A percentile compares a stretch with the other conserved stretches of the same genome.
These are phyloP conservation scores for Melanotaenia maccullochi DNA, from an alignment of 2,797 vertebrate species.

Conservation along the genomic window DNA sequence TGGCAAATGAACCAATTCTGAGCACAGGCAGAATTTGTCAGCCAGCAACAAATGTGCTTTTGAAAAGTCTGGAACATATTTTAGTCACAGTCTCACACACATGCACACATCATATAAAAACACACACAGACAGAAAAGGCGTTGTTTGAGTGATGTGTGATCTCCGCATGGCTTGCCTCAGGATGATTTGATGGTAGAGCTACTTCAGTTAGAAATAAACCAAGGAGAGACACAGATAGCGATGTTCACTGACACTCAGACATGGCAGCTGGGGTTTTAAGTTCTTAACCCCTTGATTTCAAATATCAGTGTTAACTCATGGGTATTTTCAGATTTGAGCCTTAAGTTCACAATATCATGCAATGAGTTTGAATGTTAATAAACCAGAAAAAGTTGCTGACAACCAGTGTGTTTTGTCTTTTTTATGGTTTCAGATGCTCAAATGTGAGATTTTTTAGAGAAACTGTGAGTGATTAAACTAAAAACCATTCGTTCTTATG, in stretches of 20 bases:
- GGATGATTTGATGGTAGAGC: slow-evolving; percentile 36
- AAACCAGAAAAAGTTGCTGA: too few relatives aligned
- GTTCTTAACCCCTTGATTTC: slow-evolving; percentile 28
- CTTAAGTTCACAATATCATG: not conserved
- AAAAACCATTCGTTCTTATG: too few relatives aligned
- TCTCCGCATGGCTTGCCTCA: slow-evolving; percentile 45
- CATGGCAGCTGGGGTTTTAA: slow-evolving; percentile 27
- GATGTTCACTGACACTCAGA: slow-evolving; percentile 28
- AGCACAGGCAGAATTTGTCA: slow-evolving; percentile 59
- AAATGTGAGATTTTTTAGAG: too few relatives aligned
- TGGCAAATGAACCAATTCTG: slow-evolving; percentile 60
- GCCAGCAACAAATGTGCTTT: slow-evolving; percentile 60
- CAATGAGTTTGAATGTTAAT: too few relatives aligned
- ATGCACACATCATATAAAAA: slow-evolving; percentile 25
- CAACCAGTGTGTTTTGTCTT: too few relatives aligned
- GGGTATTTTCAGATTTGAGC: slow-evolving; percentile 3
- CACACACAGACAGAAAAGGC: slow-evolving; percentile 33
- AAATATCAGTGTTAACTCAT: slow-evolving; percentile 16
- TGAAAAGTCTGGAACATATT: slow-evolving; percentile 47
- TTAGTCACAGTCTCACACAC: slow-evolving; percentile 36
- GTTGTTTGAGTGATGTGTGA: slow-evolving; percentile 51
- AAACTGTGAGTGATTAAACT: too few relatives aligned
- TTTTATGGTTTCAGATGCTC: too few relatives aligned
- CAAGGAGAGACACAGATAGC: slow-evolving; percentile 30
- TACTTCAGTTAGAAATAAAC: slow-evolving; percentile 37